Percentiles rank a stretch among this genome's conserved stretches.
These are phyloP conservation scores for Platycercus adscitus DNA, from an alignment of 2,113 vertebrate genomes.

Conservation along the genomic window DNA sequence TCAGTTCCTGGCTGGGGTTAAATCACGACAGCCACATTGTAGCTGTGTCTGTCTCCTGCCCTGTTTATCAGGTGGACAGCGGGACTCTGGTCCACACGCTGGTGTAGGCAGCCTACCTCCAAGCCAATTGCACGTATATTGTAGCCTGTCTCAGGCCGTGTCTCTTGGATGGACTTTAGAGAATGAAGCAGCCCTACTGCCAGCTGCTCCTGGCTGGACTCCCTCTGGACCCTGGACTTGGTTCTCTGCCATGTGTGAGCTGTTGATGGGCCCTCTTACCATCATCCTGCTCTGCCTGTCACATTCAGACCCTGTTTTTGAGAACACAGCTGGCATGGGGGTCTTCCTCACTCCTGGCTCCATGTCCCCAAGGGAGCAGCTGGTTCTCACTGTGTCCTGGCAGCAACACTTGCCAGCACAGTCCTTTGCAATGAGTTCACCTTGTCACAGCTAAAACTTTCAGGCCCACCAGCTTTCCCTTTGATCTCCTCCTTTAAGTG, in stretches of 20 bases:
- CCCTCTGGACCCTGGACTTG: not conserved
- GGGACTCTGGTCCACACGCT: no score
- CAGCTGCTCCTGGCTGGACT: not conserved
- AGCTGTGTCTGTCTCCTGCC: not conserved
- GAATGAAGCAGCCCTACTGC: not conserved
- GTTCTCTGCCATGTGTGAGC: accelerated
- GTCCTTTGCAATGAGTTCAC: not conserved
- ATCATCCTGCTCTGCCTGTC: not conserved
- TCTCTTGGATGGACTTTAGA: not conserved
- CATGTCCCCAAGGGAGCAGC: not conserved
- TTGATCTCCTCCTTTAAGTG: slow-evolving; percentile 18
- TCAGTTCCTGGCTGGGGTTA: not conserved
- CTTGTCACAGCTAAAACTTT: not conserved
- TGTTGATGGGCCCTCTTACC: not conserved
- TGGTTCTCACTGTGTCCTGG: not conserved
- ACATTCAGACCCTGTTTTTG: not conserved
- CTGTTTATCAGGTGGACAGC: accelerated
- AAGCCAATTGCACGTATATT: not conserved
- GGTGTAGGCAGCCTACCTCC: not conserved
- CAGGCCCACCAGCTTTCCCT: not conserved
- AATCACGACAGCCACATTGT: not conserved
- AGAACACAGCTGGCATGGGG: accelerated
- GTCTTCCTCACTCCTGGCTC: not conserved
- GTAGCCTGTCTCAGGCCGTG: not conserved
- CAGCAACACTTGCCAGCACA: accelerated